Base-by-base conservation (phyloP, 2,888 invertebrate species). In the Celastrina argiolus region DNA sequence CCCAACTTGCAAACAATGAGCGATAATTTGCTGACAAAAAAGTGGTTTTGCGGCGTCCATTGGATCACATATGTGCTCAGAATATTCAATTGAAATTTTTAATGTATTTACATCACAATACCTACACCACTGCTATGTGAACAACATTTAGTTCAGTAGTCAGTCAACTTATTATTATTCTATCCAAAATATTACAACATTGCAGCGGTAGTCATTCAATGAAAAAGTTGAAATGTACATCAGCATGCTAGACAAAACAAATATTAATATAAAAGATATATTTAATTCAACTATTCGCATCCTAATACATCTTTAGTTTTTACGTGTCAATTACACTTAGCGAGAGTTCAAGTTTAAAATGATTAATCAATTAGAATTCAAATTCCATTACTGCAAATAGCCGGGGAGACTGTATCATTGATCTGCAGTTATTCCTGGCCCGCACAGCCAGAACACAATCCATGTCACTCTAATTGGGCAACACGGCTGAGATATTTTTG, bases 401-500 rank as follows among this genome's bases (percentile, higher is more conserved):
- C 18, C 31, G 36, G 64, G 67, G 31, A 70, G 70, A 67, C 68
- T 63, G 67, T 66, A 67, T 65, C 68, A 73, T 73, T 71, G 73
- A 72, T 73, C 65, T 66, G 63, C 71, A 73, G 83, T 78, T 87
- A 84, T 86, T 86, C 81, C 77, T 72, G 78, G 79, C 74, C 76
- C 74, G 66, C 76, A 76, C 75, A 74, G 74, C 76, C 69, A 74
- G 74, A 70, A 83, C 86, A 78, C 79, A 81, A 85, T 85, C 87
- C 85, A 81, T 85, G 88, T 85, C 85, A 83, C 76, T 76, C 76
- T 87, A 85, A 88, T 87, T 87, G 84, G 82, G 78, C 73, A 75
- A 76, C 79, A 79, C 79, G 78, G 70, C 74, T 74, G 80, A 76
- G 81, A 80, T 79, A 84, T 81, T 87, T 85, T 84, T 82, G 80